phyloP scores from a whole-genome alignment of 2,888 invertebrate species.

The Drosophila limbata region DNA sequence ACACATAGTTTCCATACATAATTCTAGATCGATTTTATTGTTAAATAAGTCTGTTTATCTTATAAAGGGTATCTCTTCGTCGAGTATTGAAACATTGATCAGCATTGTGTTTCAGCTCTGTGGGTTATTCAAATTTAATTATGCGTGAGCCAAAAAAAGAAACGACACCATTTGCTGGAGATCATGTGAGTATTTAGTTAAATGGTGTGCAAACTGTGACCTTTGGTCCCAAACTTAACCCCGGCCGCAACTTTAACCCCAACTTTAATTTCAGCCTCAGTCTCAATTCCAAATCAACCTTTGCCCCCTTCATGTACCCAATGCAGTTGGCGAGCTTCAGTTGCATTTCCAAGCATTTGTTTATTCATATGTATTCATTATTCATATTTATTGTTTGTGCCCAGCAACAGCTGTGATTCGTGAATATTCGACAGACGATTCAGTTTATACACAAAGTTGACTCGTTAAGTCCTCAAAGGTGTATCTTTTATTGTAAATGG shows the following conservation, averaged over 20 bases:
- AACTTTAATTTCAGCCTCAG: not conserved
- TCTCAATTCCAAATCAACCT: not conserved
- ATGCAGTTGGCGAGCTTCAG: constrained; percentile 2
- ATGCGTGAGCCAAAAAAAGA: constrained; percentile 47
- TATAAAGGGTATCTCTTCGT: constrained; percentile 4
- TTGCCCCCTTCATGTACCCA: not conserved
- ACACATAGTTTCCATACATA: no score
- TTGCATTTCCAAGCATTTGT: not conserved
- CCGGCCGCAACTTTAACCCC: not conserved
- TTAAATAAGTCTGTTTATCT: not conserved
- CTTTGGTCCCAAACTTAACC: constrained; percentile 6
- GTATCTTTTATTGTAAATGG: not conserved
- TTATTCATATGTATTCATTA: not conserved
- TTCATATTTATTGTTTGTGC: not conserved
- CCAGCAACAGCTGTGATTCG: not conserved
- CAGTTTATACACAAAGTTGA: not conserved
- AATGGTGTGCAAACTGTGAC: constrained; percentile 46
- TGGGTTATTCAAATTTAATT: constrained; percentile 46
- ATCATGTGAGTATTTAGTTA: constrained; percentile 52
- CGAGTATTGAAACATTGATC: not conserved
- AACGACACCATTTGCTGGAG: constrained; percentile 39
- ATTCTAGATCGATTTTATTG: not conserved
- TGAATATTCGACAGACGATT: not conserved
- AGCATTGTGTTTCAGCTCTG: constrained; percentile 11
- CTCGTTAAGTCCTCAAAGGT: not conserved